Evolutionary conservation across 2,113 vertebrate genomes (phyloP).

Genomic region (Epinephelus moara): DNA sequence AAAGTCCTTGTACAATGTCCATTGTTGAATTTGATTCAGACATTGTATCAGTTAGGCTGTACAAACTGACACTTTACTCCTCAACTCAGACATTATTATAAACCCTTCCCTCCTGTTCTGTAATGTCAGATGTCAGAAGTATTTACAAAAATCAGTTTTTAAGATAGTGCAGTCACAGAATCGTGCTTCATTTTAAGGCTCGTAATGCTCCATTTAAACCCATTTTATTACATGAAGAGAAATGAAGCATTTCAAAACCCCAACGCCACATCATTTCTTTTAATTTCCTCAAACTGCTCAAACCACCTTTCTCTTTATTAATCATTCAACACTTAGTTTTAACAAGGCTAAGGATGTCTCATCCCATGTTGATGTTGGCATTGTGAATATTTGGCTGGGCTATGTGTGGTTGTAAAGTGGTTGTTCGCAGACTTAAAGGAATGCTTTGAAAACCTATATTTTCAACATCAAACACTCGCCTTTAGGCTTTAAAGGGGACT

Average conservation of each 20-base stretch:
- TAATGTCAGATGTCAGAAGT: background rate
- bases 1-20: background rate
- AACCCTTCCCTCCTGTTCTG: background rate
- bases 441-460: background rate
- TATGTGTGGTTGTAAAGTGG: background rate
- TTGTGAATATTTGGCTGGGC: too few relatives aligned
- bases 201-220: background rate
- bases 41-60: background rate
- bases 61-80: background rate
- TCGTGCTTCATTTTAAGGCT: background rate
- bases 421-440: background rate
- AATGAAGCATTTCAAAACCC: background rate
- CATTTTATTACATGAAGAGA: too few relatives aligned
- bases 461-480: background rate
- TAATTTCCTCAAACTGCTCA: background rate
- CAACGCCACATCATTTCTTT: background rate
- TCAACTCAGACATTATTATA: background rate
- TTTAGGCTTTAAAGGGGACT: background rate
- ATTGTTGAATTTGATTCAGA: constrained; percentile 13
- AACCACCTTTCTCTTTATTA: background rate
- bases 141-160: background rate
- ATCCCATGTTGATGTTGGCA: too few relatives aligned
- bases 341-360: background rate
- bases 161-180: background rate
- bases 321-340: background rate